Evolutionary conservation across 2,113 vertebrate species (phyloP).

Genomic region (Casuarius casuarius): DNA sequence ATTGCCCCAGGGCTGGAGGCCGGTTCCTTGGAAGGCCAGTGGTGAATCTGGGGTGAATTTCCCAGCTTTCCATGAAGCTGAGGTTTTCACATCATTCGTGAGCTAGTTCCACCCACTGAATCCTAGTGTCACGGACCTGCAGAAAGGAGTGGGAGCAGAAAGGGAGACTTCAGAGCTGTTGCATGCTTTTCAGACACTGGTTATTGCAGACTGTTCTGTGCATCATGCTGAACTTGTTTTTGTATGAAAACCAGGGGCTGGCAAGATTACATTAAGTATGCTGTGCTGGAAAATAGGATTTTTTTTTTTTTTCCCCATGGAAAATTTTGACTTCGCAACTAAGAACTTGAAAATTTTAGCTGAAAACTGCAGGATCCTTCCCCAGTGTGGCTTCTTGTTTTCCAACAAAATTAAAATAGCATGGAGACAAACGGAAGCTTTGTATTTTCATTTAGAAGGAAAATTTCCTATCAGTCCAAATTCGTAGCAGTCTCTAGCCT

Average conservation of each 20-base stretch:
- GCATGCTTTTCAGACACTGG: neutral
- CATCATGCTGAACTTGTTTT: constrained; percentile 24
- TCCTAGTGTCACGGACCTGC: neutral
- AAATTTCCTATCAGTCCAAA: neutral
- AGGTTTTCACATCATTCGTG: neutral
- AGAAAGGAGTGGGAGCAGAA: constrained; percentile 4
- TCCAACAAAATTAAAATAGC: constrained; percentile 1
- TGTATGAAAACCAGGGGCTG: constrained; percentile 12
- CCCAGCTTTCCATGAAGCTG: neutral
- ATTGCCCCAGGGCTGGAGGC: neutral
- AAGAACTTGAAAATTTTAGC: constrained; percentile 31
- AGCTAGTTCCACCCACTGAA: neutral
- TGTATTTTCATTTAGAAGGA: constrained; percentile 10
- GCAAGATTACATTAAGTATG: neutral
- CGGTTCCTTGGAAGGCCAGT: neutral
- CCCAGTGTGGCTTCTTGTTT: neutral
- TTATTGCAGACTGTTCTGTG: neutral
- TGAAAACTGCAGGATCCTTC: neutral
- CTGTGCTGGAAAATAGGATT: neutral
- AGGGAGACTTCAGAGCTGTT: neutral
- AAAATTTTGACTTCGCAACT: constrained; percentile 42
- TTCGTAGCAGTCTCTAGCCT: neutral
- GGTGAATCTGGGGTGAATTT: constrained; percentile 18
- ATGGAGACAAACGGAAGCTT: constrained; percentile 10
- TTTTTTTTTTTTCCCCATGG: neutral